Evolutionary conservation across 2,888 invertebrate genomes (phyloP), one percentile per base, ranked within the genome.

Genomic region (Camptogramma bilineatum): DNA sequence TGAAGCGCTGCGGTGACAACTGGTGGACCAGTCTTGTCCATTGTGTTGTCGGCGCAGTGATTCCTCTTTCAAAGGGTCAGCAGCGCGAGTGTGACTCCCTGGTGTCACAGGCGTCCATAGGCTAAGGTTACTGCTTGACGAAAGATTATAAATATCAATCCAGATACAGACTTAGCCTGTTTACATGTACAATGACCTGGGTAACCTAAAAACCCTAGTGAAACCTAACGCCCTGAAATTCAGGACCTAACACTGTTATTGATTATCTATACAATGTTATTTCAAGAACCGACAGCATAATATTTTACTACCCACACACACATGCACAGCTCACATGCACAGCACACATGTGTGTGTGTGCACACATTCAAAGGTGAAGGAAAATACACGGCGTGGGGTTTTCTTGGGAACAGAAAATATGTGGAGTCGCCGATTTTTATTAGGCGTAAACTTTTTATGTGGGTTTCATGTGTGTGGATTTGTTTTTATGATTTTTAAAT

Each of bases 201-300:
- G 34, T 54, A 50, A 63, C 63, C 68, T 52, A 64, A 65, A 68
- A 73, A 73, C 72, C 72, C 51, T 61, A 62, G 28, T 42, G 47
- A 63, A 55, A 72, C 54, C 54, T 70, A 68, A 66, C 71, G 73
- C 70, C 70, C 74, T 73, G 70, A 75, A 75, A 72, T 80, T 81
- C 80, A 79, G 79, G 79, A 81, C 81, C 80, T 79, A 81, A 83
- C 87, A 86, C 89, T 89, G 86, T 87, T 93, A 93, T 93, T 93
- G 93, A 93, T 93, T 93, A 92, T 91, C 93, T 90, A 93, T 93
- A 93, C 93, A 93, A 92, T 92, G 93, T 93, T 93, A 92, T 93
- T 93, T 90, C 91, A 84, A 89, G 89, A 86, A 85, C 83, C 91
- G 90, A 89, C 91, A 90, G 93, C 91, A 91, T 93, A 93, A 93